Evolutionary conservation across 2,113 vertebrate genomes (phyloP).

Genomic region (Fregata magnificens): DNA sequence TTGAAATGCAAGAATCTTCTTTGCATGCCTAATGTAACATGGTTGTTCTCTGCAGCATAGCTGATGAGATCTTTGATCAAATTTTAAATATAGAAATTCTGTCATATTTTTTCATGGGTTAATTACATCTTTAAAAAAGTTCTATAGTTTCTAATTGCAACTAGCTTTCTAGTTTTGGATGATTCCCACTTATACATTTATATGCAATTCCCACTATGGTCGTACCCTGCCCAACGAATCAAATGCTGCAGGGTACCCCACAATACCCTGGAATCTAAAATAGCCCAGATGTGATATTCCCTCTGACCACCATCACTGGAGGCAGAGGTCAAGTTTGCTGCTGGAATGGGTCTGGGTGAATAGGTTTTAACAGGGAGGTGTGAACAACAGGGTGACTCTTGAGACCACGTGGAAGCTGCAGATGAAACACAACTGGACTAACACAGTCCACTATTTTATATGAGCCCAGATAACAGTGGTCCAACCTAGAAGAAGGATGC

Average conservation of each 20-base stretch:
- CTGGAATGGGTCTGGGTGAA: background rate
- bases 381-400: background rate
- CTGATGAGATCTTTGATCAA: background rate
- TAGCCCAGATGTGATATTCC: fast-evolving
- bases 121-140: background rate
- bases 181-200: background rate
- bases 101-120: background rate
- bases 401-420: background rate
- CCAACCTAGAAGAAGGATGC: background rate
- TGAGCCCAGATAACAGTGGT: background rate
- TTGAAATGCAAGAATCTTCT: background rate
- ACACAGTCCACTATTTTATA: background rate
- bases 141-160: background rate
- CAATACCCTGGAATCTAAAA: background rate
- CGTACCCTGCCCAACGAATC: background rate
- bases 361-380: background rate
- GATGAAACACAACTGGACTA: background rate
- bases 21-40: background rate
- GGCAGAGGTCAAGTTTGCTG: background rate
- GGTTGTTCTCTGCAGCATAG: background rate
- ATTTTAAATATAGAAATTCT: background rate
- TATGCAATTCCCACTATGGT: background rate
- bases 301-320: background rate
- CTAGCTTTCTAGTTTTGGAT: background rate
- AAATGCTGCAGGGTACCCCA: background rate